phyloP scores from a whole-genome alignment of 2,888 invertebrate species.

The Prostheceraeus crozeri region DNA sequence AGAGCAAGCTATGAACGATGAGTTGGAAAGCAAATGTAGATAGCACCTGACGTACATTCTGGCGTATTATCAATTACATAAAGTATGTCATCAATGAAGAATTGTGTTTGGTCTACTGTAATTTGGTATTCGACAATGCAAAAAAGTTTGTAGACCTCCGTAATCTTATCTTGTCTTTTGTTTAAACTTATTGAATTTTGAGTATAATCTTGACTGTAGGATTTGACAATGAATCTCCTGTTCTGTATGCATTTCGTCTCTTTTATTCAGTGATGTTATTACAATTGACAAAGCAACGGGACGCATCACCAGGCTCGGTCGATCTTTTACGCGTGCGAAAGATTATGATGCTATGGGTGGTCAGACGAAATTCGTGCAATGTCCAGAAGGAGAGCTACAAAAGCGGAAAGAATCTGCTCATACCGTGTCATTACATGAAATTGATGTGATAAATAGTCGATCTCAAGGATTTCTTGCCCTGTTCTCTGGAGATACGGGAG shows the following conservation, averaged over 20 bases:
- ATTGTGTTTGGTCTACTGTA: too few species aligned
- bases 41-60: too few species aligned
- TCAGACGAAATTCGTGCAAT: slow-evolving; percentile 77
- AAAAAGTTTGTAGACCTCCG: too few species aligned
- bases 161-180: too few species aligned
- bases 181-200: too few species aligned
- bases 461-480: slow-evolving; percentile 94
- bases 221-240: too few species aligned
- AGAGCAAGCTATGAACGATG: too few species aligned
- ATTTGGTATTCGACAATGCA: too few species aligned
- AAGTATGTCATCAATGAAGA: too few species aligned
- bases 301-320: slow-evolving; percentile 76
- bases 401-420: slow-evolving; percentile 93
- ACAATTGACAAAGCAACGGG: slow-evolving; percentile 98
- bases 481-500: slow-evolving; percentile 90
- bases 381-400: slow-evolving; percentile 95
- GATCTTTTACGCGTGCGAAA: slow-evolving; percentile 87
- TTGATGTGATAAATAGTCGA: slow-evolving; percentile 95
- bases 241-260: slow-evolving; percentile 13
- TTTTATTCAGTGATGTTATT: slow-evolving; percentile 70
- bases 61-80: too few species aligned
- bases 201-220: too few species aligned
- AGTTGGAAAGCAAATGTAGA: too few species aligned
- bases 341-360: slow-evolving; percentile 94
- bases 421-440: slow-evolving; percentile 95